Conservation (phyloP, 1,140 invertebrate species). For the Brachionus manjavacas region DNA sequence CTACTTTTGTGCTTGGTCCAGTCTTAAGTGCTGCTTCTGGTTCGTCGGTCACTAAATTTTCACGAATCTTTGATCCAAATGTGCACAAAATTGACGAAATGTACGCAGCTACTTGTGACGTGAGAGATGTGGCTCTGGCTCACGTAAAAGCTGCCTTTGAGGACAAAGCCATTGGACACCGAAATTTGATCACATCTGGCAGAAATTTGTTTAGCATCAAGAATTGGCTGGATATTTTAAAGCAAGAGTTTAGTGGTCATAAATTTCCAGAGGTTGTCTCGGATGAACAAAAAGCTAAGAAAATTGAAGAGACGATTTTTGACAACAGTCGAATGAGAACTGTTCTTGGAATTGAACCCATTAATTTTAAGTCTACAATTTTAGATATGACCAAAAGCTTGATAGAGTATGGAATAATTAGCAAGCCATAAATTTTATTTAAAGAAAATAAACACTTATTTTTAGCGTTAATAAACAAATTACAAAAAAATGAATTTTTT, state of each 20-base stretch:
- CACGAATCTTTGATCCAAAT: neutral
- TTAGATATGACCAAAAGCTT: slow-evolving; percentile 60
- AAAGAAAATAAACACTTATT: neutral
- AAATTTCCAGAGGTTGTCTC: neutral
- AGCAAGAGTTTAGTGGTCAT: neutral
- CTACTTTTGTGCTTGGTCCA: slow-evolving; percentile 61
- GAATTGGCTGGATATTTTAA: slow-evolving; percentile 5
- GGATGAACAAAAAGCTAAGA: neutral
- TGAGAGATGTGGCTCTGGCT: slow-evolving; percentile 62
- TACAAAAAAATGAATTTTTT: neutral
- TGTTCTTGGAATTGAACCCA: slow-evolving; percentile 55
- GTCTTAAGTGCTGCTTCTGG: slow-evolving; percentile 49
- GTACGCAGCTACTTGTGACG: slow-evolving; percentile 56
- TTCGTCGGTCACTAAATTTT: slow-evolving; percentile 8
- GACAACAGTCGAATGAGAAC: slow-evolving; percentile 51
- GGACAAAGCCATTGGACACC: slow-evolving; percentile 58
- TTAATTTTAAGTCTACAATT: slow-evolving; percentile 54
- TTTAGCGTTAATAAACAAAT: neutral
- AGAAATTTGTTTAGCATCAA: neutral
- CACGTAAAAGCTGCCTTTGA: slow-evolving; percentile 61
- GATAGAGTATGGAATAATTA: slow-evolving; percentile 58
- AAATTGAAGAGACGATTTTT: neutral
- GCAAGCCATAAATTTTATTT: slow-evolving; percentile 46
- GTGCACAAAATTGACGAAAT: neutral
- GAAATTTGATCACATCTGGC: neutral